A percentile compares a stretch with the other conserved stretches of the same genome.
These are phyloP conservation scores for Synodontis membranacea DNA, from an alignment of 2,113 vertebrate genomes.

Conservation along the genomic window DNA sequence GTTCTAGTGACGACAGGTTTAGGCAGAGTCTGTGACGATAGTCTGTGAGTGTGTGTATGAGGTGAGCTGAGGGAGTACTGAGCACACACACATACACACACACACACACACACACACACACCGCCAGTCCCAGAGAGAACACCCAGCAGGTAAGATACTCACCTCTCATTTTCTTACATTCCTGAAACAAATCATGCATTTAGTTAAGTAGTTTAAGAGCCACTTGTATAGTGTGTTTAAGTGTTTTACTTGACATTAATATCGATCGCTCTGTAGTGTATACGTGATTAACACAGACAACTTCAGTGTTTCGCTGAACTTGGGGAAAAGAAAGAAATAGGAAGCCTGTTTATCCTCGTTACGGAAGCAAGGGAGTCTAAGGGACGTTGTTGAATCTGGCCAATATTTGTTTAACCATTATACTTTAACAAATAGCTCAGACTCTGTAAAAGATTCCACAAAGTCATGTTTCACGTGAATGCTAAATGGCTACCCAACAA, in stretches of 20 bases:
- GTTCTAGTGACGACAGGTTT: constrained; percentile 52
- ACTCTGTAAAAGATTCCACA: background rate
- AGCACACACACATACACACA: background rate
- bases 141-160: constrained; percentile 42
- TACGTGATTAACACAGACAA: background rate
- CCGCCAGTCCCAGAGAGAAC: constrained; percentile 4
- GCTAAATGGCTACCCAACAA: background rate
- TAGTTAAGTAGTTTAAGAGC: background rate
- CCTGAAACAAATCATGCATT: background rate
- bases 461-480: background rate
- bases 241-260: background rate
- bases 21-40: constrained; percentile 50
- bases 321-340: background rate
- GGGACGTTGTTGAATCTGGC: background rate
- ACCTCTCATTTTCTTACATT: background rate
- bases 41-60: constrained; percentile 40
- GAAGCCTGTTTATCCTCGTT: background rate
- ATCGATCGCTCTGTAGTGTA: background rate
- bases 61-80: constrained; percentile 21
- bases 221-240: background rate
- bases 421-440: background rate
- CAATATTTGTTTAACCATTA: background rate
- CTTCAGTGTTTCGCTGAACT: background rate
- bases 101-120: background rate
- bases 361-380: background rate